Evolutionary conservation across 2,888 invertebrate genomes (phyloP).

Genomic region (Amaurobius ferox): DNA sequence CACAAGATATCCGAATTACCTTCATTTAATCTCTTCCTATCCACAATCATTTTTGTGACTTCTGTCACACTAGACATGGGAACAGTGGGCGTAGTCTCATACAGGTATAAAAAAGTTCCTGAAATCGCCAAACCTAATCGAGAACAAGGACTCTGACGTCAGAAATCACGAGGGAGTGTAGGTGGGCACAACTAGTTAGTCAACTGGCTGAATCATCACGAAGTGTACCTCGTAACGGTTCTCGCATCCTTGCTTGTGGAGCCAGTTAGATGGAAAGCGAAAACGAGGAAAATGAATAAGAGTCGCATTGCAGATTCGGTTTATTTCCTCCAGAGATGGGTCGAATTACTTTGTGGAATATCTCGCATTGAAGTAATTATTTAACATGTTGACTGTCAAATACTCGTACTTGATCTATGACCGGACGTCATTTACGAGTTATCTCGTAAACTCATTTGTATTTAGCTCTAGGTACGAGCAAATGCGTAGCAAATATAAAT

Average conservation of each 20-base stretch:
- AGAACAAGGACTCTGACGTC: constrained; percentile 66
- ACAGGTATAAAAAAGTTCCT: constrained; percentile 32
- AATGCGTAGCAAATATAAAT: too few species aligned
- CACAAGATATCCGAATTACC: too few species aligned
- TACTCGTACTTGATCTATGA: too few species aligned
- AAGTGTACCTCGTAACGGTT: constrained; percentile 20
- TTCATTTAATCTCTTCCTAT: too few species aligned
- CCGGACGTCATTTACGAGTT: too few species aligned
- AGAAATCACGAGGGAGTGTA: constrained; percentile 53
- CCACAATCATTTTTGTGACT: neutral
- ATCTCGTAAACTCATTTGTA: too few species aligned
- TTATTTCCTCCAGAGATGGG: too few species aligned
- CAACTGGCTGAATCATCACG: constrained; percentile 40
- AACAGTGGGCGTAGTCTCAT: constrained; percentile 37
- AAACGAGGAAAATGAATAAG: neutral
- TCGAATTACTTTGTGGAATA: too few species aligned
- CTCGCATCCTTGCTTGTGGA: neutral
- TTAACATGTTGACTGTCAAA: too few species aligned
- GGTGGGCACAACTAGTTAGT: constrained; percentile 66
- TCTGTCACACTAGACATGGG: constrained; percentile 39
- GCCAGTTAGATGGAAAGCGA: neutral
- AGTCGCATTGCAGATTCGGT: too few species aligned
- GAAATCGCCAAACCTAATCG: constrained; percentile 60
- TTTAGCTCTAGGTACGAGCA: too few species aligned
- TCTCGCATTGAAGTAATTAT: too few species aligned